Base-by-base conservation (phyloP, 1,140 invertebrate species). In the Meloidogyne exigua region DNA sequence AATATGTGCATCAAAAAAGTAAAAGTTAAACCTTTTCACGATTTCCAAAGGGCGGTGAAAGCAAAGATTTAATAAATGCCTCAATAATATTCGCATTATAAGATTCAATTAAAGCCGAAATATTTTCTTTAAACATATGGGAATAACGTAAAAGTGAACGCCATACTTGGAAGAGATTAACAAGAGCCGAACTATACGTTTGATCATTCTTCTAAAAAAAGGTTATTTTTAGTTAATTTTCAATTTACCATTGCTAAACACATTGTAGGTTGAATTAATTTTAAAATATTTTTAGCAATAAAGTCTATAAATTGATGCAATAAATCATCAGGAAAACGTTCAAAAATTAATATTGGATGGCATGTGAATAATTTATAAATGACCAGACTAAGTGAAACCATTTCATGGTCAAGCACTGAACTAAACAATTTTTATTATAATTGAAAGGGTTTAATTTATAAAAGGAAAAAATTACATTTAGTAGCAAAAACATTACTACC, bases 341-440 rank as follows among this genome's bases (percentile, higher is more conserved):
- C 63, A 57, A 76, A 76, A n/a, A 76, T 39, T 23, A 66, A 28
- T 21, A 76, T 76, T n/a, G 75, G 75, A 21, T 76, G 75, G 18
- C 68, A 76, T 13, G 75, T 69, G 32, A 76, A 76, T 9, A 76
- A 44, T 64, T 76, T 76, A 32, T 76, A 76, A 26, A 76, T 39
- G 18, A 76, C 62, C 68, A 76, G 10, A 76, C 36, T 57, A 11
- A 76, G 69, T n/a, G 75, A 62, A 23, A 72, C 66, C 69, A 76
- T 73, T 26, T 76, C 75, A 12, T 76, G 69, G 15, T 76, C 75
- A n/a, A 69, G 69, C 18, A 76, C 57, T 12, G 18, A 10, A 25
- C 75, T 76, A 64, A 75, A 72, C 13, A 39, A 23, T 13, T 36
- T 25, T 39, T 28, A 18, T 21, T 25, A 36, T 57, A 32, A 4